phyloP scores from a whole-genome alignment of 2,888 invertebrate species.

The Hirtodrosophila histrioides region DNA sequence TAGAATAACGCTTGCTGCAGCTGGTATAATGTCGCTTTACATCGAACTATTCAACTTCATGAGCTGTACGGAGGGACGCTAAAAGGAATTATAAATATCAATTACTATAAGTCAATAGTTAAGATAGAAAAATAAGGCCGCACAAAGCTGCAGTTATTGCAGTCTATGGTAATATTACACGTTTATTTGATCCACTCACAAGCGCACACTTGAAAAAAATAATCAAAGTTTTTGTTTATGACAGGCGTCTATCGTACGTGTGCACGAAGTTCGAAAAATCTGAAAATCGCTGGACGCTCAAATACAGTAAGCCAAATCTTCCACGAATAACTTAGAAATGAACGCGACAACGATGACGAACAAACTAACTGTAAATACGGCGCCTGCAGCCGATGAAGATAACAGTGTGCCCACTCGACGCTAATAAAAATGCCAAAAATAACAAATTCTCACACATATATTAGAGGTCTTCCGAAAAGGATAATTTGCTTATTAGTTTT shows the following conservation, averaged over 20 bases:
- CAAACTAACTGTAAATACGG: constrained; percentile 47
- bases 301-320: neutral
- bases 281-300: constrained; percentile 41
- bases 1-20: constrained; percentile 1
- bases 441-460: neutral
- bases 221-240: constrained; percentile 25
- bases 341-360: constrained; percentile 39
- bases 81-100: constrained; percentile 41
- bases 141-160: neutral
- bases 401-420: constrained; percentile 22
- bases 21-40: constrained; percentile 8
- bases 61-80: constrained; percentile 20
- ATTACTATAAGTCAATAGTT: constrained; percentile 20
- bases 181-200: constrained; percentile 21
- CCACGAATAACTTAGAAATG: neutral
- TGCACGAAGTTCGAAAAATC: constrained; percentile 35
- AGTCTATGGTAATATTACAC: constrained; percentile 1
- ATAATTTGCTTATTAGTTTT: neutral
- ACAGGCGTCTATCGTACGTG: constrained; percentile 11
- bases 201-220: constrained; percentile 48
- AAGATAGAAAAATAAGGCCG: constrained; percentile 1
- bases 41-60: constrained; percentile 1
- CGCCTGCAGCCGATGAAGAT: neutral
- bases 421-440: constrained; percentile 3
- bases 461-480: constrained; percentile 15